Evolutionary conservation across 2,888 invertebrate species (phyloP).

Genomic region (Drosophila neotestacea): DNA sequence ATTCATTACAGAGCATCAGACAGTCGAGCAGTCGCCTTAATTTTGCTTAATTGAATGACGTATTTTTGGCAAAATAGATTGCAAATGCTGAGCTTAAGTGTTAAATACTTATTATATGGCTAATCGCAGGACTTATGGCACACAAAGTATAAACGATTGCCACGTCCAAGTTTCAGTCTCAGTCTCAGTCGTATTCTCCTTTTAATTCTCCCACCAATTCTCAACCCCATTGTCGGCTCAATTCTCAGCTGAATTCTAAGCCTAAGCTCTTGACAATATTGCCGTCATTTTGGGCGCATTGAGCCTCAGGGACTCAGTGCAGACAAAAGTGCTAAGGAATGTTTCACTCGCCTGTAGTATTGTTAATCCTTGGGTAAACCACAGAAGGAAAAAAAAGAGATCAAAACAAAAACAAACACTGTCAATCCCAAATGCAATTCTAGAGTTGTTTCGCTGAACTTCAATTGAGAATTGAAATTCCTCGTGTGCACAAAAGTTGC

Average conservation of each 20-base stretch:
- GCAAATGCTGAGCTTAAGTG: constrained; percentile 9
- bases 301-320: constrained; percentile 2
- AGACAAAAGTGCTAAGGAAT: constrained; percentile 31
- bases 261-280: constrained; percentile 22
- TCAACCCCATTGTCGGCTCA: neutral
- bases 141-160: constrained; percentile 9
- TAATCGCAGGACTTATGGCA: constrained; percentile 7
- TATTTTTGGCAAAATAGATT: neutral
- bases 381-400: neutral
- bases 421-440: constrained; percentile 18
- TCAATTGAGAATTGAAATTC: constrained; percentile 39
- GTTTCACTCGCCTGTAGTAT: constrained; percentile 14
- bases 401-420: neutral
- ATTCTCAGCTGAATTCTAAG: constrained; percentile 10
- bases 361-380: constrained; percentile 20
- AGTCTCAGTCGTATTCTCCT: neutral
- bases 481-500: constrained; percentile 35
- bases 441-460: constrained; percentile 6
- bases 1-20: neutral
- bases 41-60: constrained; percentile 9
- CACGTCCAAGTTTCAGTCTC: neutral
- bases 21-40: neutral
- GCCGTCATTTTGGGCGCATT: constrained; percentile 25
- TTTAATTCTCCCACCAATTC: too few species aligned
- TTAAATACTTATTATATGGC: constrained; percentile 7